Evolutionary conservation across 1,140 invertebrate species (phyloP).

Genomic region (Ruditapes philippinarum): DNA sequence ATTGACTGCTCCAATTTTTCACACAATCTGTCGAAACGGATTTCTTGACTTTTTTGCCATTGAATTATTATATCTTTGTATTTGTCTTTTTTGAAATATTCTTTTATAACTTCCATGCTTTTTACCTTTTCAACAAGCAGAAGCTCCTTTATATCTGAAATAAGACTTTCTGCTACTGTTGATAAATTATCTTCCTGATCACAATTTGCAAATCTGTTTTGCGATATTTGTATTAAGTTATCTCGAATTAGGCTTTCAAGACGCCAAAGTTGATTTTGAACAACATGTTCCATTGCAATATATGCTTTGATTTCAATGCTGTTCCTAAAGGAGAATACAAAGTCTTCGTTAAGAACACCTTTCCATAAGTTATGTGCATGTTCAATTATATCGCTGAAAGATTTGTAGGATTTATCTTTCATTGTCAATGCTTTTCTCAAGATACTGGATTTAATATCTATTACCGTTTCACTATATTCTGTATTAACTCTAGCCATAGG

Average conservation of each 20-base stretch:
- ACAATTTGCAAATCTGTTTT: neutral
- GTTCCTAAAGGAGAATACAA: slow-evolving; percentile 2
- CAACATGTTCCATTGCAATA: neutral
- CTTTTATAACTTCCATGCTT: neutral
- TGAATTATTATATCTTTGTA: neutral
- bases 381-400: neutral
- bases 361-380: neutral
- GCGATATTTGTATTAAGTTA: neutral
- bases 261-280: neutral
- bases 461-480: neutral
- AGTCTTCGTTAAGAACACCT: neutral
- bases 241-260: neutral
- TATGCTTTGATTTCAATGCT: neutral
- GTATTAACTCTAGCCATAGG: neutral
- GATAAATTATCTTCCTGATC: neutral
- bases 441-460: neutral
- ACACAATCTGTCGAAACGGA: neutral
- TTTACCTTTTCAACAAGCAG: neutral
- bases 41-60: neutral
- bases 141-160: neutral
- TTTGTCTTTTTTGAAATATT: neutral
- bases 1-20: neutral
- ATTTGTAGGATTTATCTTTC: neutral
- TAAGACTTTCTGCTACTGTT: neutral
- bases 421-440: neutral